Evolutionary conservation across 1,140 invertebrate genomes (phyloP).

Genomic region (Drosophila bocqueti): DNA sequence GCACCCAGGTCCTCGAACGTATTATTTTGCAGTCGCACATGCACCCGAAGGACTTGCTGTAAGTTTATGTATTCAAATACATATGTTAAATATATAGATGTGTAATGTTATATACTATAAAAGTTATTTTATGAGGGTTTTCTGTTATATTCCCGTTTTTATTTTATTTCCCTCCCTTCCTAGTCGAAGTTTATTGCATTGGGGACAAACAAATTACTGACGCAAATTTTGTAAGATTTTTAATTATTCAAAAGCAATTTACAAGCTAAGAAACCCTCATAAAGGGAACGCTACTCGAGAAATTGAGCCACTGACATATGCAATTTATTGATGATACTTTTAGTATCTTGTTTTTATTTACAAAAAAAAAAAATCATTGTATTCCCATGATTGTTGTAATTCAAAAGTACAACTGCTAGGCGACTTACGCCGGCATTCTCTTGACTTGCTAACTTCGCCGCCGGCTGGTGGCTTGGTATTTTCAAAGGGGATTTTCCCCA

Average conservation of each 20-base stretch:
- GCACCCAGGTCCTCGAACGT: not conserved
- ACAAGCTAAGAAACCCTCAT: not conserved
- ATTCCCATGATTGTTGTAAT: constrained; percentile 5
- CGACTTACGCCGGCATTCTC: constrained; percentile 13
- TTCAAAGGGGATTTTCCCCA: constrained; percentile 56
- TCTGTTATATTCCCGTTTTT: not conserved
- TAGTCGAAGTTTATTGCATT: constrained; percentile 54
- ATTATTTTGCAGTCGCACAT: not conserved
- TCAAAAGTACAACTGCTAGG: constrained; percentile 15
- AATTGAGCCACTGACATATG: not conserved
- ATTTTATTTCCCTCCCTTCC: constrained; percentile 6
- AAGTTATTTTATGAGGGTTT: not conserved
- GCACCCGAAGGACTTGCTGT: not conserved
- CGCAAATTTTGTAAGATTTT: constrained; percentile 49
- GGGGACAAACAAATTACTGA: constrained; percentile 43
- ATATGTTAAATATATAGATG: too few species aligned
- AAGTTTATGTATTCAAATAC: not conserved
- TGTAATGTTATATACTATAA: too few species aligned
- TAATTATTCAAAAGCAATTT: not conserved
- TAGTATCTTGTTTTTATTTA: not conserved
- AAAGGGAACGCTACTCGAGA: not conserved
- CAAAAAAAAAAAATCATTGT: not conserved
- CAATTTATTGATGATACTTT: too few species aligned
- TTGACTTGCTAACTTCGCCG: constrained; percentile 71
- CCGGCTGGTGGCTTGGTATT: constrained; percentile 43